Conservation (phyloP, 2,888 invertebrate genomes). For the Phrixothrix hirtus region DNA sequence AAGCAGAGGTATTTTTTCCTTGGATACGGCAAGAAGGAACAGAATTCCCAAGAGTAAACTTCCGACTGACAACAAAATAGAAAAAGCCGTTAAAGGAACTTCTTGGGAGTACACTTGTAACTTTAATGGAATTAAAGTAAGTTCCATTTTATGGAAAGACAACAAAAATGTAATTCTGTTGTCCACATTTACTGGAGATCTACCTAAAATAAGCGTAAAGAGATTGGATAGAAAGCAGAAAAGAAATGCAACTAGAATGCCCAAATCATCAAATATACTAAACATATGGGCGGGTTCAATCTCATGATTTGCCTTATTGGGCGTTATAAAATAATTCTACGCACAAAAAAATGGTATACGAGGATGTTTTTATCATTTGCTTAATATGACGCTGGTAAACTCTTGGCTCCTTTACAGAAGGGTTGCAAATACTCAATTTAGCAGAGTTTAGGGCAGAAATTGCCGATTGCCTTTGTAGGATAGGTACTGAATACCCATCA, state of each 20-base stretch:
- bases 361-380: slow-evolving; percentile 22
- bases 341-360: too few relatives aligned
- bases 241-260: slow-evolving; percentile 18
- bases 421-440: slow-evolving; percentile 24
- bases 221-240: slow-evolving; percentile 29
- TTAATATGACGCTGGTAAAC: slow-evolving; percentile 17
- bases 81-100: too few relatives aligned
- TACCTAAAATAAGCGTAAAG: slow-evolving; percentile 20
- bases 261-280: slow-evolving; percentile 26
- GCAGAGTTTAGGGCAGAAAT: slow-evolving; percentile 30
- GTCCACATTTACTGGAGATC: slow-evolving; percentile 33
- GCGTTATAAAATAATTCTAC: slow-evolving; percentile 23
- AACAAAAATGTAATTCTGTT: slow-evolving; percentile 36
- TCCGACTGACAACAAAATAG: too few relatives aligned
- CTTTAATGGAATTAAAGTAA: too few relatives aligned
- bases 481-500: not conserved
- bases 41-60: too few relatives aligned
- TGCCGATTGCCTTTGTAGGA: slow-evolving; percentile 13
- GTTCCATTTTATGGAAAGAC: too few relatives aligned
- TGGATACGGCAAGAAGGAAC: too few relatives aligned
- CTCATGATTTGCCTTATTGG: slow-evolving; percentile 19
- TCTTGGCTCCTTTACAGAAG: slow-evolving; percentile 19
- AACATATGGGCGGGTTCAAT: slow-evolving; percentile 34
- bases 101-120: too few relatives aligned
- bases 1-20: too few relatives aligned